Evolutionary conservation across 37 sponge, comb jelly and placozoan genomes (phyloP).

Genomic region (Cladorhizidae sp.): DNA sequence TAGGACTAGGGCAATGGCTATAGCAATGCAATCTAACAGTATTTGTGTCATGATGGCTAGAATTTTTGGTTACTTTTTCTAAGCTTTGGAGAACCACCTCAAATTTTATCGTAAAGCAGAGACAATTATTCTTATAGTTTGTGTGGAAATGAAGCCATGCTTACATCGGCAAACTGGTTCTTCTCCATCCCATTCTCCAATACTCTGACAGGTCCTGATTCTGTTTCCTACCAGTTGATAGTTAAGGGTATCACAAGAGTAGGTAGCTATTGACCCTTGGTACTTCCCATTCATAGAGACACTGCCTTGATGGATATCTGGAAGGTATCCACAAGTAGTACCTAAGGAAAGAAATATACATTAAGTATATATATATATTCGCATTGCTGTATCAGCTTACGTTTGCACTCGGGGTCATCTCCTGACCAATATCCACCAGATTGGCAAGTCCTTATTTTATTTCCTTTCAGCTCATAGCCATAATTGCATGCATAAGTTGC

Average conservation of each 20-base stretch:
- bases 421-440: slow-evolving; percentile 62
- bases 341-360: neutral
- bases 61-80: too few species aligned
- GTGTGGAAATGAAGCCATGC: slow-evolving; percentile 40
- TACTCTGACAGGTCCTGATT: slow-evolving; percentile 38
- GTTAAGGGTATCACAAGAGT: slow-evolving; percentile 57
- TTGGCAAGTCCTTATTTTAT: slow-evolving; percentile 35
- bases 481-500: slow-evolving; percentile 54
- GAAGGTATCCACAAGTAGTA: slow-evolving; percentile 12
- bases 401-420: slow-evolving; percentile 42
- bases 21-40: too few species aligned
- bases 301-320: slow-evolving; percentile 36
- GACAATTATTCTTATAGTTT: too few species aligned
- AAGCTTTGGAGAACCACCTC: too few species aligned
- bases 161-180: slow-evolving; percentile 56
- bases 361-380: neutral
- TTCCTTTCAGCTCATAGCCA: slow-evolving; percentile 60
- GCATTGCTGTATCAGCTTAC: neutral
- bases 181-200: slow-evolving; percentile 39
- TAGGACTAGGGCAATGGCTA: too few species aligned
- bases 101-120: too few species aligned
- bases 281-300: slow-evolving; percentile 16
- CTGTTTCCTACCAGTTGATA: slow-evolving; percentile 31
- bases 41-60: too few species aligned
- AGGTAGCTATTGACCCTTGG: slow-evolving; percentile 39